Percentiles rank a stretch among this genome's conserved stretches.
These are phyloP conservation scores for Astreopora myriophthalma DNA, from an alignment of 64 coral and sea anemone genomes.

Conservation along the genomic window DNA sequence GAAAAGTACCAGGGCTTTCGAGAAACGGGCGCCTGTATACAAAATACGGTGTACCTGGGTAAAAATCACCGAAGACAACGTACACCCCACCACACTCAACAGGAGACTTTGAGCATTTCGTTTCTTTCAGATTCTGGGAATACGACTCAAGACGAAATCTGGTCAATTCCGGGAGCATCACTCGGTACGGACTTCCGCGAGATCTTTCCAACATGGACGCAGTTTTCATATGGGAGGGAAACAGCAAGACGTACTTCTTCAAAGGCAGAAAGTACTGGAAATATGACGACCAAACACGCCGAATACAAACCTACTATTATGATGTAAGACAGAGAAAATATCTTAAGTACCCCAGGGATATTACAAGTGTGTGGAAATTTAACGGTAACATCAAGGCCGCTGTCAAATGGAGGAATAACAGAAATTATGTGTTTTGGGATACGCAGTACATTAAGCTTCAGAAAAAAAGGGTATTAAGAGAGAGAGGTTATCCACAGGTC, in stretches of 20 bases:
- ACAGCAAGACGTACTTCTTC: slow-evolving; percentile 69
- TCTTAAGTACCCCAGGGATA: slow-evolving; percentile 48
- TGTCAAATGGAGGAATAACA: slow-evolving; percentile 69
- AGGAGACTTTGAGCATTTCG: neutral
- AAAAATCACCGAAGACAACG: no score
- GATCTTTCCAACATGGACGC: slow-evolving; percentile 70
- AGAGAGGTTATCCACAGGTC: slow-evolving; percentile 4
- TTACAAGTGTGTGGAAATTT: slow-evolving; percentile 53
- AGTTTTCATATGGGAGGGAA: slow-evolving; percentile 74
- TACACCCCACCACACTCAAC: no score
- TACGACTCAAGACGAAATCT: neutral
- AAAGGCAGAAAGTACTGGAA: slow-evolving; percentile 57
- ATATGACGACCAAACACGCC: slow-evolving; percentile 7
- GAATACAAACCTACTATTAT: neutral
- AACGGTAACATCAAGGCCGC: slow-evolving; percentile 56
- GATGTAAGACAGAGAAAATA: slow-evolving; percentile 26
- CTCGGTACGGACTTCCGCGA: neutral
- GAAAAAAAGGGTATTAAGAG: neutral
- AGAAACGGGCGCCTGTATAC: no score
- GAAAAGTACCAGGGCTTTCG: no score
- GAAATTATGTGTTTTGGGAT: slow-evolving; percentile 82
- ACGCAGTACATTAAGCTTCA: slow-evolving; percentile 51
- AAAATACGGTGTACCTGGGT: no score
- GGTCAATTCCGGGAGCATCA: neutral
- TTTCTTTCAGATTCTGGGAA: slow-evolving; percentile 16